phyloP scores from a whole-genome alignment of 2,797 vertebrate genomes.

The Knipowitschia caucasica region DNA sequence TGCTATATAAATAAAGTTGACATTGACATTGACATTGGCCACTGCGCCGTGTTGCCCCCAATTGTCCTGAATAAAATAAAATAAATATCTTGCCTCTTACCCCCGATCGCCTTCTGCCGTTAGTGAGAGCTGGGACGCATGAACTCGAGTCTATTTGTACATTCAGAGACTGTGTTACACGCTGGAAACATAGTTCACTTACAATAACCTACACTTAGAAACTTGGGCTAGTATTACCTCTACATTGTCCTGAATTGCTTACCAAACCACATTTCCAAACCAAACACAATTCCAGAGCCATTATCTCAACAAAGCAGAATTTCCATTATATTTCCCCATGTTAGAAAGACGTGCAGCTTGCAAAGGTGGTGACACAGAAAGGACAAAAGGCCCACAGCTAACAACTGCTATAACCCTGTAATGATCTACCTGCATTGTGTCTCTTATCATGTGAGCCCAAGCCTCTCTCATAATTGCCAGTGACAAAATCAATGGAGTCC shows the following conservation, averaged over 20 bases:
- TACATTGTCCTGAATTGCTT: too few species aligned
- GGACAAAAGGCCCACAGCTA: constrained; percentile 9
- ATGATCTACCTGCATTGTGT: constrained; percentile 7
- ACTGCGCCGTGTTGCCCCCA: too few species aligned
- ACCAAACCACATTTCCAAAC: too few species aligned
- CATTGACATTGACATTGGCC: too few species aligned
- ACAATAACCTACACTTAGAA: too few species aligned
- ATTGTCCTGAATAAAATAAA: too few species aligned
- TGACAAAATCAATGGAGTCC: constrained; percentile 23
- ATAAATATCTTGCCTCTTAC: not conserved
- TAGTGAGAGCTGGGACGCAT: not conserved
- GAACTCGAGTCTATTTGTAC: not conserved
- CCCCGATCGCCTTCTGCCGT: not conserved
- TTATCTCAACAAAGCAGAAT: constrained; percentile 10
- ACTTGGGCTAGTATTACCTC: too few species aligned
- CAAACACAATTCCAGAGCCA: not conserved
- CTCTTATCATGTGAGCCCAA: constrained; percentile 1
- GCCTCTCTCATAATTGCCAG: constrained; percentile 19
- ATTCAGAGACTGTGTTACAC: not conserved
- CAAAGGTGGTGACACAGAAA: not conserved
- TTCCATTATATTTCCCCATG: constrained; percentile 8
- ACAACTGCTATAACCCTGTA: constrained; percentile 6
- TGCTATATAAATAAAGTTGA: too few species aligned
- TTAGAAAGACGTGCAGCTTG: constrained; percentile 1
- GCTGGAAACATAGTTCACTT: too few species aligned